Evolutionary conservation across 2,888 invertebrate species (phyloP), one percentile per base, ranked within the genome.

Genomic region (Strigamia maritima): DNA sequence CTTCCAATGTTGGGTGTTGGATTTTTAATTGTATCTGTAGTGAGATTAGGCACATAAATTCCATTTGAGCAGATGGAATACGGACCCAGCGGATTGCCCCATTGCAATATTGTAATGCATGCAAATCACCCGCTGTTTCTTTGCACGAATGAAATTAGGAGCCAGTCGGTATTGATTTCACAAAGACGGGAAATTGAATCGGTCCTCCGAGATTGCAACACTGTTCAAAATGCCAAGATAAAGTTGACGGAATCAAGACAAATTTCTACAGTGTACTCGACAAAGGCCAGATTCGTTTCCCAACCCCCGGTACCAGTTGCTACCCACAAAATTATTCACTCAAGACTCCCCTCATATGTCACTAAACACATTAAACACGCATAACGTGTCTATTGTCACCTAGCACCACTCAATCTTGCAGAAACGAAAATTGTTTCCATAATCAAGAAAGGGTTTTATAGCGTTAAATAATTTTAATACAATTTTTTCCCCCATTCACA

Each of bases 31-130:
- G 60, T 60, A 60, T 60, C 60, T 22, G 60, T 24, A 60, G 60
- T 60, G 19, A 60, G 60, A 60, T 60, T 60, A 60, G 60, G 60
- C 60, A 60, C 60, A 60, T 60, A 60, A 60, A 60, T 60, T 60
- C 60, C 60, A 60, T 60, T 60, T 60, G 60, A 60, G 60, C 60
- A 60, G 60, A 60, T 60, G 60, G 60, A 60, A 60, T 60, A 60
- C 60, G 60, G 60, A 60, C 60, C 60, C 60, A 60, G 60, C 60
- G 60, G 60, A 60, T 60, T 60, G 60, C 60, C 60, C 60, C 60
- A 60, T 60, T 60, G 60, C 60, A 60, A 60, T 60, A 60, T 60
- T 60, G 60, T 60, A 60, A 60, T 60, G 60, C 60, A 60, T 60
- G 60, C 60, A 60, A 60, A 60, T 60, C 60, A 60, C 60, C 60